phyloP scores from a whole-genome alignment of 2,888 invertebrate genomes.

The Pheosia gnoma region DNA sequence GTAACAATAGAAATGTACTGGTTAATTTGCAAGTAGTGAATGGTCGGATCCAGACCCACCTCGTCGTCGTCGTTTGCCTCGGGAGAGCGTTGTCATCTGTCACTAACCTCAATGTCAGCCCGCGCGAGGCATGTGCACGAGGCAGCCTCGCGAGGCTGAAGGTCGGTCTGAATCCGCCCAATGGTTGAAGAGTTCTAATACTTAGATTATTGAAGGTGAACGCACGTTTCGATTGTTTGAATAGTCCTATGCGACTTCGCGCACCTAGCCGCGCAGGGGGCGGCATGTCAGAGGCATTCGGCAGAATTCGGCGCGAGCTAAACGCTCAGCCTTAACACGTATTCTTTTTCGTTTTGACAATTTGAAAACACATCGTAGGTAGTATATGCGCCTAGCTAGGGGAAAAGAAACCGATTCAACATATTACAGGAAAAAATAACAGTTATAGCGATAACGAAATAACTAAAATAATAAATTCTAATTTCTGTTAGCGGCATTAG shows the following conservation, averaged over 20 bases:
- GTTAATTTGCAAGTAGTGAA: conserved; percentile 1
- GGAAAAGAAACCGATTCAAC: not conserved
- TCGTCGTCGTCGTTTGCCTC: no score
- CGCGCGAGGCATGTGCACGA: no score
- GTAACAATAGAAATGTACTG: conserved; percentile 43
- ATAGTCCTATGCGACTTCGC: not conserved
- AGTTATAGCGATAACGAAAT: not conserved
- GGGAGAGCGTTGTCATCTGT: no score
- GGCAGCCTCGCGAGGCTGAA: no score
- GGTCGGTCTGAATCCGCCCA: no score
- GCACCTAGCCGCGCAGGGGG: not conserved
- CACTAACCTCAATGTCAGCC: no score
- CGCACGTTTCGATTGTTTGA: not conserved
- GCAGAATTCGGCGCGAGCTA: not conserved
- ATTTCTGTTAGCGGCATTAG: no score
- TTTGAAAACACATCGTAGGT: not conserved
- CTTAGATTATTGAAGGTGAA: not conserved
- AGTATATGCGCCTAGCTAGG: conserved; percentile 2
- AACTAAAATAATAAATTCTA: no score
- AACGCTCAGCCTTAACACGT: not conserved
- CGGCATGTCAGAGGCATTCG: not conserved
- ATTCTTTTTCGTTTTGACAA: not conserved
- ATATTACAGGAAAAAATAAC: not conserved
- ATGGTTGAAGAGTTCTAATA: not conserved
- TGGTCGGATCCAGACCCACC: not conserved